Evolutionary conservation across 2,888 invertebrate genomes (phyloP).

Genomic region (Drosophila quinaria): DNA sequence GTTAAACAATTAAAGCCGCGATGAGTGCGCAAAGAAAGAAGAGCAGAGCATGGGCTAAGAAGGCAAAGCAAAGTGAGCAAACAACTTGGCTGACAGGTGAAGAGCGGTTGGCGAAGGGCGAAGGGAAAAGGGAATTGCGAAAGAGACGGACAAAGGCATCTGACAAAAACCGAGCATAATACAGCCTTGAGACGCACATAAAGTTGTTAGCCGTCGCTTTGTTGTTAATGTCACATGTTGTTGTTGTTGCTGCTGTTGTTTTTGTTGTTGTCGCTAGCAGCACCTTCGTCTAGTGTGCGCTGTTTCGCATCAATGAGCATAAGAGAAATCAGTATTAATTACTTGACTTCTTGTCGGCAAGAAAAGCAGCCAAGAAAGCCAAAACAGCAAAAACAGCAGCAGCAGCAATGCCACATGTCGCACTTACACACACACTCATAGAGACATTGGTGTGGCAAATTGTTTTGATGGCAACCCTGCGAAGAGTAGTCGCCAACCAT

Average conservation of each 20-base stretch:
- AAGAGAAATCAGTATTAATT: slow-evolving; percentile 75
- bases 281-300: slow-evolving; percentile 59
- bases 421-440: slow-evolving; percentile 3
- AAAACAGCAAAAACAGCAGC: slow-evolving; percentile 17
- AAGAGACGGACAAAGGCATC: not conserved
- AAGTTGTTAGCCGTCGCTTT: slow-evolving; percentile 40
- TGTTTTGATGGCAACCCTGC: slow-evolving; percentile 50
- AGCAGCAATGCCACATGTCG: slow-evolving; percentile 33
- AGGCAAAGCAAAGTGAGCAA: slow-evolving; percentile 9
- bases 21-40: slow-evolving; percentile 34
- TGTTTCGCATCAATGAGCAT: slow-evolving; percentile 65
- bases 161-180: slow-evolving; percentile 6
- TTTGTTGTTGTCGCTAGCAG: slow-evolving; percentile 36
- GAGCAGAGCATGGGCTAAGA: not conserved
- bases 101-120: not conserved
- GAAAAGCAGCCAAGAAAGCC: slow-evolving; percentile 38
- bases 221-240: slow-evolving; percentile 35
- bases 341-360: slow-evolving; percentile 62
- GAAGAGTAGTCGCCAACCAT: slow-evolving; percentile 21
- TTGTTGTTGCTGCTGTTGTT: slow-evolving; percentile 31
- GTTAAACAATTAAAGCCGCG: slow-evolving; percentile 60
- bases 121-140: not conserved
- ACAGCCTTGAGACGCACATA: slow-evolving; percentile 49
- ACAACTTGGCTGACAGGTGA: slow-evolving; percentile 15
- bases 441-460: slow-evolving; percentile 32